phyloP scores from a whole-genome alignment of 2,888 invertebrate species.

The Dasypogon diadema region DNA sequence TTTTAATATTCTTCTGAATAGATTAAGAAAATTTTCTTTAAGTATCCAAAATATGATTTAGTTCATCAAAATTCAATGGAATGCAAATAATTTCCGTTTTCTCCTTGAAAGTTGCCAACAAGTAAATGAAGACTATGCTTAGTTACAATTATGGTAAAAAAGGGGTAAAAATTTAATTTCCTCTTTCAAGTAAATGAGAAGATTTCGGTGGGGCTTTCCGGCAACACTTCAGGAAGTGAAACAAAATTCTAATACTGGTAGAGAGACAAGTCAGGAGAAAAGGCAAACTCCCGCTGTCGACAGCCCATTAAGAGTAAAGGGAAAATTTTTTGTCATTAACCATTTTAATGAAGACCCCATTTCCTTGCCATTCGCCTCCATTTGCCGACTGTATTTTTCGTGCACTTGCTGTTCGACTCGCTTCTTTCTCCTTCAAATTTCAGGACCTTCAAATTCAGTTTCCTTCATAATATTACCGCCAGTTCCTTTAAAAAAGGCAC shows the following conservation, averaged over 20 bases:
- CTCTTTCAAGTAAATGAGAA: slow-evolving; percentile 38
- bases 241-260: background rate
- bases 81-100: too few species aligned
- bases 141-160: slow-evolving; percentile 1
- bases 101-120: too few species aligned
- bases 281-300: slow-evolving; percentile 56
- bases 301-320: slow-evolving; percentile 56
- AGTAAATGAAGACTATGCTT: too few species aligned
- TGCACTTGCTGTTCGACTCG: slow-evolving; percentile 2
- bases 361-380: slow-evolving; percentile 42
- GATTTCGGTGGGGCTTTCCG: background rate
- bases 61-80: too few species aligned
- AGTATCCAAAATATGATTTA: too few species aligned
- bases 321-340: slow-evolving; percentile 57
- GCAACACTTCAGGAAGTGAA: background rate
- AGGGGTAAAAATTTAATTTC: slow-evolving; percentile 45
- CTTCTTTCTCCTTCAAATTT: background rate
- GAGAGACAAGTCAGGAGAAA: background rate
- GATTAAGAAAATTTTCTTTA: too few species aligned
- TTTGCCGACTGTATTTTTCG: slow-evolving; percentile 41
- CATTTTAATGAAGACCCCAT: slow-evolving; percentile 57
- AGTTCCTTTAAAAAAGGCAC: background rate
- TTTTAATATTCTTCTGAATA: too few species aligned
- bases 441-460: slow-evolving; percentile 12
- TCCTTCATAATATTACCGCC: background rate